phyloP scores from a whole-genome alignment of 2,113 vertebrate genomes.

The Mionectes macconnelli region DNA sequence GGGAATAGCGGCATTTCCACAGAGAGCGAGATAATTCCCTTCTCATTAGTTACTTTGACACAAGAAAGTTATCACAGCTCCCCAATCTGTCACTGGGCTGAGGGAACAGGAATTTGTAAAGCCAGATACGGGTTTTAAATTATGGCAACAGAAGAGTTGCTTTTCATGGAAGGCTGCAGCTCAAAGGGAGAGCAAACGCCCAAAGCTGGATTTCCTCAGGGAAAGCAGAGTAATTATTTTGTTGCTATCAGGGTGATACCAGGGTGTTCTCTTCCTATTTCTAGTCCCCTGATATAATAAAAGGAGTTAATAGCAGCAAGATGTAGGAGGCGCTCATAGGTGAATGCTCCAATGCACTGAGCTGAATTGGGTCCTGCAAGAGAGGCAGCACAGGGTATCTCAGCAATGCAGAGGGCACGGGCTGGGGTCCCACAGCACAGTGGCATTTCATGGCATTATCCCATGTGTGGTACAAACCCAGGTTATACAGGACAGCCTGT shows the following conservation, averaged over 20 bases:
- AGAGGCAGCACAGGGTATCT: background rate
- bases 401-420: background rate
- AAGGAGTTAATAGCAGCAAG: background rate
- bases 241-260: background rate
- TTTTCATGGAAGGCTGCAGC: background rate
- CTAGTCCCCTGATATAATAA: background rate
- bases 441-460: background rate
- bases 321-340: background rate
- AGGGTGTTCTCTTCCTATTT: background rate
- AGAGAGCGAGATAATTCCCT: background rate
- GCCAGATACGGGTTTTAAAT: background rate
- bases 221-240: background rate
- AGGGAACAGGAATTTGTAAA: background rate
- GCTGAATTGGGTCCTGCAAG: background rate
- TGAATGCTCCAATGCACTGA: background rate
- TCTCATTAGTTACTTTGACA: constrained; percentile 35
- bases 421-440: background rate
- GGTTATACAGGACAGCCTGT: background rate
- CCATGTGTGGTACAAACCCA: background rate
- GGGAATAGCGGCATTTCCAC: background rate
- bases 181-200: fast-evolving
- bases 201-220: background rate
- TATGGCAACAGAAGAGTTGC: background rate
- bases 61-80: constrained; percentile 1
- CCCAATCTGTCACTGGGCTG: background rate